phyloP scores from a whole-genome alignment of 35 echinoderm and acorn worm species.

The Ophiothrix spiculata region DNA sequence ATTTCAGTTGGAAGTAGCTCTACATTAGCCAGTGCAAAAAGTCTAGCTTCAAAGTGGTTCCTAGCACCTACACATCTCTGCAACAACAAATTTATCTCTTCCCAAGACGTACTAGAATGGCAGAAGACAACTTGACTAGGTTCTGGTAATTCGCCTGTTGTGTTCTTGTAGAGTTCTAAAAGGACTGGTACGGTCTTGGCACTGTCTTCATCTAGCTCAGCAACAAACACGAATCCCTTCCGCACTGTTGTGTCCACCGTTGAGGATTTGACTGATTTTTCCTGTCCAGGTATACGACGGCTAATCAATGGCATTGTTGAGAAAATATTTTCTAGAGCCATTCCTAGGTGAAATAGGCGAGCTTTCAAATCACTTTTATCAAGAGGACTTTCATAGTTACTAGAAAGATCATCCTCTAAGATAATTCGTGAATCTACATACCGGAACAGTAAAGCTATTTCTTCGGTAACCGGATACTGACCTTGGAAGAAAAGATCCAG shows the following conservation, averaged over 20 bases:
- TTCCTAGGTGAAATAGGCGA: conserved; percentile 26
- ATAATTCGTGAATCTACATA: conserved; percentile 17
- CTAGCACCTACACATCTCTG: conserved; percentile 21
- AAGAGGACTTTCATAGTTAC: conserved; percentile 9
- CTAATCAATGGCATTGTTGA: too few species aligned
- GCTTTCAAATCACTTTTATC: not conserved
- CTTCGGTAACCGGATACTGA: not conserved
- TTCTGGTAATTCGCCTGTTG: conserved; percentile 22
- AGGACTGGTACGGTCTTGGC: conserved; percentile 34
- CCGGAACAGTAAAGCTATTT: conserved; percentile 17
- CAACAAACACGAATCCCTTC: conserved; percentile 24
- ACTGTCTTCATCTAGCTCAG: conserved; percentile 29
- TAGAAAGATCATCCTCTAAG: not conserved
- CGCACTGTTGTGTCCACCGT: conserved; percentile 26
- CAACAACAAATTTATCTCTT: conserved; percentile 26
- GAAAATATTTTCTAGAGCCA: conserved; percentile 27
- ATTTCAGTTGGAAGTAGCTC: conserved; percentile 32
- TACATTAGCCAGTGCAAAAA: conserved; percentile 32
- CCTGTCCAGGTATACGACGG: conserved; percentile 10
- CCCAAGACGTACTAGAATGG: conserved; percentile 27
- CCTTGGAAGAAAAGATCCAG: conserved; percentile 38
- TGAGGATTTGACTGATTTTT: not conserved
- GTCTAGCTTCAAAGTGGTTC: not conserved
- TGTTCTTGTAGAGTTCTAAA: conserved; percentile 11
- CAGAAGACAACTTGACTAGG: conserved; percentile 36